phyloP scores from a whole-genome alignment of 2,797 vertebrate species.

The Rhinoraja longicauda region DNA sequence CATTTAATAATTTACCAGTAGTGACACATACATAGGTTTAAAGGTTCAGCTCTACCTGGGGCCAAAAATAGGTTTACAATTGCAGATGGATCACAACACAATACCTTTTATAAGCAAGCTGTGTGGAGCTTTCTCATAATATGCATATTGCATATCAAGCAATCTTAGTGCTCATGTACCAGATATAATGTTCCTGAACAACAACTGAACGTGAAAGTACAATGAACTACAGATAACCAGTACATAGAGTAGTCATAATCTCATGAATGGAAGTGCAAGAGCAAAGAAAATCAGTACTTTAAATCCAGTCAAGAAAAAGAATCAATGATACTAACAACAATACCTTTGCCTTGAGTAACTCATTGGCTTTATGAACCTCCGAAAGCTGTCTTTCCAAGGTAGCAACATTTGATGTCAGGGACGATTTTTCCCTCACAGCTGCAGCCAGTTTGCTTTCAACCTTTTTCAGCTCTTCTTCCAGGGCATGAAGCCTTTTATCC shows the following conservation, averaged over 20 bases:
- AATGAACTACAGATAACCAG: background rate
- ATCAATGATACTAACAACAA: background rate
- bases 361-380: slow-evolving; percentile 77
- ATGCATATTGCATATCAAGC: background rate
- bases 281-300: background rate
- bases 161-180: background rate
- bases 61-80: background rate
- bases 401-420: slow-evolving; percentile 67
- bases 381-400: slow-evolving; percentile 76
- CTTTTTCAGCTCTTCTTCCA: slow-evolving; percentile 78
- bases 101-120: background rate
- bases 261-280: background rate
- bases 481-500: slow-evolving; percentile 64
- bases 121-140: background rate
- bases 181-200: background rate
- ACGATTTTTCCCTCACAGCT: slow-evolving; percentile 76
- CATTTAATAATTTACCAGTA: background rate
- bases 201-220: background rate
- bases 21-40: background rate
- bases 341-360: slow-evolving; percentile 89
- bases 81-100: background rate
- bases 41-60: background rate
- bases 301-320: background rate
- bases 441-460: slow-evolving; percentile 72
- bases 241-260: background rate